Conservation (phyloP, 2,797 vertebrate genomes). For the Apodemus agrarius region DNA sequence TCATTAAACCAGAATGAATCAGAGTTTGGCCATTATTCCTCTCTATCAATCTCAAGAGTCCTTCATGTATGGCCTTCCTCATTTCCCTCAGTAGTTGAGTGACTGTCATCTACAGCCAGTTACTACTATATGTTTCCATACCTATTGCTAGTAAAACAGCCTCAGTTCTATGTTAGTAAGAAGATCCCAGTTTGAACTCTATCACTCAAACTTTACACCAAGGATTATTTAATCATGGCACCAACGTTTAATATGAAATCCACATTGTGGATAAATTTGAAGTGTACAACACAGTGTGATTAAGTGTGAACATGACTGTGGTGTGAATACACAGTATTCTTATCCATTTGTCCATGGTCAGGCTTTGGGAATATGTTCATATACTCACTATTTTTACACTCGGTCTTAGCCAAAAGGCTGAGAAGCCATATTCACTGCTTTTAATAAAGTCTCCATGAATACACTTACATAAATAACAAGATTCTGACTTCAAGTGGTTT, state of each 20-base stretch:
- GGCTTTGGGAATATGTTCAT: background rate
- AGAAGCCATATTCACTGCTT: background rate
- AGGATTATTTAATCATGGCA: background rate
- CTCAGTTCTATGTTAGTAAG: background rate
- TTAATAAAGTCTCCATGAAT: background rate
- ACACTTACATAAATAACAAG: background rate
- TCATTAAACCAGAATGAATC: background rate
- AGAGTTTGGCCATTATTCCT: background rate
- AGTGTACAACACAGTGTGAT: background rate
- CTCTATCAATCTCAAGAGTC: background rate
- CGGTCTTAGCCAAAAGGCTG: too few species aligned
- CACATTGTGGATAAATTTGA: background rate
- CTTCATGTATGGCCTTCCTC: background rate
- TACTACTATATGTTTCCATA: background rate
- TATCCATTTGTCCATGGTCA: background rate
- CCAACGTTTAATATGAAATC: background rate
- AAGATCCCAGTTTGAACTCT: background rate
- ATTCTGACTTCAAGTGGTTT: background rate
- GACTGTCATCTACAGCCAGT: conserved; percentile 53
- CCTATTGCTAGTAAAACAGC: background rate
- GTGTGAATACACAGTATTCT: background rate
- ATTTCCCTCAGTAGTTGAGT: background rate
- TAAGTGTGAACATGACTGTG: background rate
- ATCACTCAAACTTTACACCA: background rate
- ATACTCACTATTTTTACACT: background rate